Base-by-base conservation (phyloP, 2,888 invertebrate species). In the Melanostoma scalare region DNA sequence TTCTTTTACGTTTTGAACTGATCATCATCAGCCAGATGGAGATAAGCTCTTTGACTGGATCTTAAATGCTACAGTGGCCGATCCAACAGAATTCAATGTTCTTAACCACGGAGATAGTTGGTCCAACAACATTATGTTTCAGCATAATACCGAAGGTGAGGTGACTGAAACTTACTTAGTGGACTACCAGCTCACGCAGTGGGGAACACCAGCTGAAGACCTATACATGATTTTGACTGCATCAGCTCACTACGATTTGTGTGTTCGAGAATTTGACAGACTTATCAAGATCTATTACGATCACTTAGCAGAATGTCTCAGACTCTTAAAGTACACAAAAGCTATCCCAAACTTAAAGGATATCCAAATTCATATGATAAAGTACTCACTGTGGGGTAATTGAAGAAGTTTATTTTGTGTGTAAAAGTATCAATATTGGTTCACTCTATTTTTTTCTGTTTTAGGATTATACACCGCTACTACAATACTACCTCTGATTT, bases 71-170 rank as follows among this genome's bases (percentile, higher is more conserved):
- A 50, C 52, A 35, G 38, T 38, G 20, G 42, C 74, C n/a, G 67
- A 85, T 75, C 56, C 53, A 30, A 50, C 68, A 33, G 76, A 76
- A 8, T 86, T 90, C 38, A 89, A 88, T 69, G 89, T 89, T 8
- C 55, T 90, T 2, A 89, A 76, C 44, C 89, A 89, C 69, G 89
- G 90, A 1, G 89, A 89, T 55, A 87, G 87, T 69, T 89, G 90
- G 89, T 87, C 88, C n/a, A 89, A 89, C 48, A 89, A 89, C 52
- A 86, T 89, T 0, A 88, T 90, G 86, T 90, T 89, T 38, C 87
- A 88, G 55, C 86, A 89, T 65, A 63, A 86, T 33, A 86, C 89
- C 20, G 86, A 87, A 10, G 87, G 87, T 0, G 88, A 89, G 5
- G 86, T 90, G 10, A 89, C 88, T 50, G 89, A 90, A 20, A 58